phyloP scores from a whole-genome alignment of 1,140 invertebrate species.

The Lasioglossum baleicum region DNA sequence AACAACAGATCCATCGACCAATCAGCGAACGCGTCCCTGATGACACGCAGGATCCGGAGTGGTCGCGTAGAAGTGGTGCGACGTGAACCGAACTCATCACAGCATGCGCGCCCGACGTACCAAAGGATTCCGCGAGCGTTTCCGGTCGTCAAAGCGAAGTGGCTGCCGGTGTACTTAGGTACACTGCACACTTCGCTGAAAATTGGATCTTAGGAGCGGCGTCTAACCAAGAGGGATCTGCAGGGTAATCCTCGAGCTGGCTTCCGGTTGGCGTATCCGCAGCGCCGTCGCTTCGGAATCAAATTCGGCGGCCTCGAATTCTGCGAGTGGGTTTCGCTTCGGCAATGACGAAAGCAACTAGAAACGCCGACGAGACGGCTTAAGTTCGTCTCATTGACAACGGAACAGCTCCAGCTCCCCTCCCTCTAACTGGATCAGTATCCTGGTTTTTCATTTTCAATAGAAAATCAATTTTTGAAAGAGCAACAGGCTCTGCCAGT shows the following conservation, averaged over 20 bases:
- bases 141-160: conserved; percentile 61
- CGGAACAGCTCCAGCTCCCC: no score
- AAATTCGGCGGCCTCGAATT: conserved; percentile 38
- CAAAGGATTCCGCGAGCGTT: conserved; percentile 45
- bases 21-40: neutral
- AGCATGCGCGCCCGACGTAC: conserved; percentile 18
- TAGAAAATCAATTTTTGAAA: no score
- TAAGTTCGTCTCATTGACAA: no score
- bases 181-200: conserved; percentile 55
- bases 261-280: conserved; percentile 43
- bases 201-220: conserved; percentile 57
- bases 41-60: neutral
- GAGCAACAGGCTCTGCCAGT: no score
- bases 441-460: no score
- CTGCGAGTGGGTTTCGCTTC: neutral
- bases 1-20: neutral
- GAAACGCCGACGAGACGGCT: no score
- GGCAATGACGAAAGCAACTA: neutral
- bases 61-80: neutral
- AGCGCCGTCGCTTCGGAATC: conserved; percentile 45
- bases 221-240: conserved; percentile 56
- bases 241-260: conserved; percentile 60
- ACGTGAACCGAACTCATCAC: neutral
- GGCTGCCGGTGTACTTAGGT: conserved; percentile 52
- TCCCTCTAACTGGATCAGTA: no score